Evolutionary conservation across 2,888 invertebrate species (phyloP), one percentile per base, ranked within the genome.

Genomic region (Unio pictorum): DNA sequence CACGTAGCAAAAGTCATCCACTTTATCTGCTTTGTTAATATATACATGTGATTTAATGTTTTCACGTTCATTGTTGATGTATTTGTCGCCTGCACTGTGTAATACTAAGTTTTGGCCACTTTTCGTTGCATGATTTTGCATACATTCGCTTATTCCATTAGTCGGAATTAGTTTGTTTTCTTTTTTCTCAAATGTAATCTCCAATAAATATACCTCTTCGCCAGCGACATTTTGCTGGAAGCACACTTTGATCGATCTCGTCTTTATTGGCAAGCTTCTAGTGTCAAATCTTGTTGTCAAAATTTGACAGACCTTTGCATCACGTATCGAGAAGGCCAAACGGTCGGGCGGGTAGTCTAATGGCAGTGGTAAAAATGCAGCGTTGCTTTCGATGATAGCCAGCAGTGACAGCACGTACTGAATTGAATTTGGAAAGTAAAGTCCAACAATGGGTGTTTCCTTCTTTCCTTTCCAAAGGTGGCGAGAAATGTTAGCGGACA

Each of bases 351-450:
- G 84, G 11, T 79, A 72, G 58, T 81, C 81, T 15, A 81, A 64
- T 8, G 86, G 86, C 1, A 87, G 62, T 18, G 87, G 87, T 11
- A 87, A 65, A 65, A 86, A 86, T 7, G 83, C 81, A 34, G 74
- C 68, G 11, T 78, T 72, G 17, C 75, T 28, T 68, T 75, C 78
- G 20, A 78, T 55, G 26, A 78, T 59, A 4, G 84, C 80, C 54
- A 85, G 64, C 28, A 96, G 90, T 0, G 93, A 75, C 4, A 81
- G 62, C 1, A 80, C 78, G 64, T 80, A 83, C 6, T 76, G 69
- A 6, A 79, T 68, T 4, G 81, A 81, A 66, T 83, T 83, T 23
- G 81, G 81, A n/a, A 81, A 45, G 60, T 81, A 79, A 20, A 83
- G 61, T 8, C 77, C 81, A 26, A 83, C 71, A 23, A 76, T 66